These are phyloP conservation scores for Styela plicata DNA, from an alignment of 23 tunicate species.

Conservation along the genomic window DNA sequence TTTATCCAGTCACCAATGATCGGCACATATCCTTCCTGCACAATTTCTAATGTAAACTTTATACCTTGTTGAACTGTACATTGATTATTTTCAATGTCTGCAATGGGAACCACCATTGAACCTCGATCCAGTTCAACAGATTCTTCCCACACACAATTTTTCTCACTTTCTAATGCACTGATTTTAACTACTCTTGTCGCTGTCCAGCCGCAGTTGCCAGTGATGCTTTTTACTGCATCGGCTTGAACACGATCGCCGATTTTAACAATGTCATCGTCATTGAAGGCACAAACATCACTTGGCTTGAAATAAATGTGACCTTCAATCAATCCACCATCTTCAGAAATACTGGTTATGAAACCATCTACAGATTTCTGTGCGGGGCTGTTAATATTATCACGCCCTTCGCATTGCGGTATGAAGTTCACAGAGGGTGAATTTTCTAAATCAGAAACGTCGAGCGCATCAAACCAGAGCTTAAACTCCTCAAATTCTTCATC, in stretches of 20 bases:
- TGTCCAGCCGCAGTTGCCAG: slow-evolving; percentile 68
- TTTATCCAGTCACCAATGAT: slow-evolving; percentile 71
- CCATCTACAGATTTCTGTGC: not conserved
- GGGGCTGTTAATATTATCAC: not conserved
- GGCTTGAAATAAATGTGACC: slow-evolving; percentile 13
- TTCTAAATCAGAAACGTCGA: not conserved
- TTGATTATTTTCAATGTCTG: not conserved
- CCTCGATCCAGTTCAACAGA: not conserved
- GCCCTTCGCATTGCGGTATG: slow-evolving; percentile 13
- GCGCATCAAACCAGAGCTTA: not conserved
- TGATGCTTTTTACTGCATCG: slow-evolving; percentile 11
- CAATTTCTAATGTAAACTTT: not conserved
- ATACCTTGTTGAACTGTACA: not conserved
- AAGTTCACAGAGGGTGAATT: not conserved
- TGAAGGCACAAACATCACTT: slow-evolving; percentile 43
- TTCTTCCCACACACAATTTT: not conserved
- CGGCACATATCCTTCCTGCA: slow-evolving; percentile 34
- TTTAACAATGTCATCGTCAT: slow-evolving; percentile 26
- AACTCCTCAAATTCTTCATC: not conserved
- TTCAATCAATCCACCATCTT: slow-evolving; percentile 16
- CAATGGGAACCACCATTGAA: not conserved
- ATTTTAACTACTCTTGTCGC: not conserved
- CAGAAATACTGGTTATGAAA: slow-evolving; percentile 3
- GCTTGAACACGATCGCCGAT: slow-evolving; percentile 56
- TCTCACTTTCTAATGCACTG: not conserved